Conservation (phyloP, 2,797 vertebrate genomes). For the Cygnus olor region DNA sequence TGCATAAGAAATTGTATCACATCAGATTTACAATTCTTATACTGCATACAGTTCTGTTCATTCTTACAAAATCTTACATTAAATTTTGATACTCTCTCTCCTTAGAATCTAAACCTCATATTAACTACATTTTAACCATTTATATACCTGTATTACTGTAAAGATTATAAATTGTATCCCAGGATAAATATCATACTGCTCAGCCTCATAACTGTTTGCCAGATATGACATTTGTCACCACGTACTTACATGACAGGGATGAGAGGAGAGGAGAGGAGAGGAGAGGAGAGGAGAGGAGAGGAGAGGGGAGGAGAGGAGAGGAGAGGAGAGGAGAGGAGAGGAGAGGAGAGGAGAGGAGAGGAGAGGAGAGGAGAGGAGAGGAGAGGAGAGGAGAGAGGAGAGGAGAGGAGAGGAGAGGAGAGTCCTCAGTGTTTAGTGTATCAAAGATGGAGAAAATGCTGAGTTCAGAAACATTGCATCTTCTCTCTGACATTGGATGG, state of each 20-base stretch:
- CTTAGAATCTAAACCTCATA: constrained; percentile 41
- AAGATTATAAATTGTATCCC: not conserved
- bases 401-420: not conserved
- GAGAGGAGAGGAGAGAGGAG: not conserved
- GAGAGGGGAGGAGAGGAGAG: too few species aligned
- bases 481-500: not conserved
- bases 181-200: constrained; percentile 8
- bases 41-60: constrained; percentile 43
- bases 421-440: not conserved
- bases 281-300: not conserved
- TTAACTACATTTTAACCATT: not conserved
- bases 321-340: not conserved
- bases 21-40: constrained; percentile 56
- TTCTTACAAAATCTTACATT: constrained; percentile 58
- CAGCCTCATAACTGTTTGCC: not conserved
- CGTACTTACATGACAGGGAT: not conserved
- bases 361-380: not conserved
- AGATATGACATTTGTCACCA: not conserved
- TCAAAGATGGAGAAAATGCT: not conserved
- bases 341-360: too few species aligned
- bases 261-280: too few species aligned
- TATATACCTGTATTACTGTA: not conserved
- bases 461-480: not conserved
- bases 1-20: constrained; percentile 66
- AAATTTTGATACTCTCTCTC: constrained; percentile 54